Base-by-base conservation (phyloP, 2,888 invertebrate genomes). In the Cinara cedri region DNA sequence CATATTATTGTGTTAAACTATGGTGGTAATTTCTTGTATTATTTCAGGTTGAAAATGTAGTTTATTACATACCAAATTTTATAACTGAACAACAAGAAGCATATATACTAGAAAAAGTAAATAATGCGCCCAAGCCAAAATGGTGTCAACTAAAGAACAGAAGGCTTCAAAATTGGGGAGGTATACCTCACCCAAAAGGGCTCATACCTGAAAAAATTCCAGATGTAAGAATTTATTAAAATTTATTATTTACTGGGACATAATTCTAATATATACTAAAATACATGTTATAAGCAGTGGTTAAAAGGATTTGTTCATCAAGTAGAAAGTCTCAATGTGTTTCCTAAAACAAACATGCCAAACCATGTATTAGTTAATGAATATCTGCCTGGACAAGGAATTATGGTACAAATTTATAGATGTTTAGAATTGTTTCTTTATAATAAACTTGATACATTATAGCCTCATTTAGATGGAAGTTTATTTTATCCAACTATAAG, bases 161-260 rank as follows among this genome's bases (percentile, higher is more conserved):
- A 82, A 89, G 97, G 82, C 88, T 99, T n/a, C 97, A 98, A 85
- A 98, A 98, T 86, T 99, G 98, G 91, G 98, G 98, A 34, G 98
- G 98, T 0, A 88, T 97, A 80, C 97, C 98, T 0, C 96, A 96
- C 85, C 90, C 89, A 19, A 96, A 95, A 84, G 97, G 96, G 81
- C 96, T 98, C 95, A 90, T 98, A 82, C 91, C 93, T 0, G 97
- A 98, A 86, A 88, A 89, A 82, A 91, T 98, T 83, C 98, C 98
- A 1, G 84, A 86, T 74, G 87, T 87, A 83, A 83, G 83, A 82
- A 24, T 34, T 10, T 54, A 8, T 51, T 72, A 34, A 34, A 34
- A 34, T 34, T 19, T 65, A 51, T 57, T 57, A 66, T 78, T 26
- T 24, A 34, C n/a, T 16, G 6, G n/a, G n/a, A 26, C 42, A 68